Evolutionary conservation across 2,113 vertebrate genomes (phyloP).

Genomic region (Neogobius melanostomus): DNA sequence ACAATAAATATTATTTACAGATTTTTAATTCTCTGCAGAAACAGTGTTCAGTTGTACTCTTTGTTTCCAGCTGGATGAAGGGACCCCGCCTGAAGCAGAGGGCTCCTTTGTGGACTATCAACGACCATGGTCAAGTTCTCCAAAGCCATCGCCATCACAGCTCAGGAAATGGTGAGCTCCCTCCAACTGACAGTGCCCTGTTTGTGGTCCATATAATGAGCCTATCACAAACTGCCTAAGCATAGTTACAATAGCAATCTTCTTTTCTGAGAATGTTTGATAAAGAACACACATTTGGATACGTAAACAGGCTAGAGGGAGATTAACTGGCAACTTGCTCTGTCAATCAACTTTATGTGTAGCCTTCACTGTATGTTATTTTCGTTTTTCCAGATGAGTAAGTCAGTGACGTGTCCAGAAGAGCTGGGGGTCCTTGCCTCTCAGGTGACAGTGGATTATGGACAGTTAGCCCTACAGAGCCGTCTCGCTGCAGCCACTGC

Average conservation of each 20-base stretch:
- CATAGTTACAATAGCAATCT: not conserved
- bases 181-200: conserved; percentile 10
- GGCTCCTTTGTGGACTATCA: conserved; percentile 98
- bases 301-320: too few species aligned
- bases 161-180: conserved; percentile 95
- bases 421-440: conserved; percentile 96
- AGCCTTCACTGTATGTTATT: conserved; percentile 18
- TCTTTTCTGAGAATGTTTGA: too few species aligned
- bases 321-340: too few species aligned
- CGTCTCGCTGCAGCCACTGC: conserved; percentile 93
- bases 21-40: not conserved
- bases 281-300: too few species aligned
- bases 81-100: conserved; percentile 90
- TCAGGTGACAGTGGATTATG: conserved; percentile 97
- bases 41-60: not conserved
- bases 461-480: conserved; percentile 93
- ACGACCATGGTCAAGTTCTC: conserved; percentile 98
- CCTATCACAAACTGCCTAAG: not conserved
- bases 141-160: conserved; percentile 94
- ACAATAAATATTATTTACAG: not conserved
- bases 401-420: conserved; percentile 96
- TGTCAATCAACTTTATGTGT: not conserved
- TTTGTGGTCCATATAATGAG: not conserved
- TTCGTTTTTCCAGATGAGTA: conserved; percentile 88
- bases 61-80: conserved; percentile 87